Evolutionary conservation across 2,888 invertebrate genomes (phyloP).

Genomic region (Falcaria lacertinaria): DNA sequence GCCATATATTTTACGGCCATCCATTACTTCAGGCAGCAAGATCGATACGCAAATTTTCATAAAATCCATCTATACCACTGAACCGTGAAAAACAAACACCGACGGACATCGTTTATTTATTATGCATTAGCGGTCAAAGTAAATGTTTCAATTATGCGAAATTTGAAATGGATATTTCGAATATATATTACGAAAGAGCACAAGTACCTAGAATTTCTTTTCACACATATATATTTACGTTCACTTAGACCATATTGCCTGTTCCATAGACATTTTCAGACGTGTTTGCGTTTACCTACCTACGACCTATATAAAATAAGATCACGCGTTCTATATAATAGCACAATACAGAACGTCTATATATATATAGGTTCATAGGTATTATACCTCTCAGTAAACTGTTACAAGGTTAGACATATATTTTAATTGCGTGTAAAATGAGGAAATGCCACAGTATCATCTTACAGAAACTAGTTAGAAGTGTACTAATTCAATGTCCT

Average conservation of each 20-base stretch:
- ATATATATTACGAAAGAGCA: background rate
- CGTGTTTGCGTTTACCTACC: no score
- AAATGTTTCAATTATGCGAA: background rate
- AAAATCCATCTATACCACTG: background rate
- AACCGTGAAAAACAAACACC: background rate
- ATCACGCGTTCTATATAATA: no score
- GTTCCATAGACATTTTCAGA: background rate
- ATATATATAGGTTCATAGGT: background rate
- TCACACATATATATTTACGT: background rate
- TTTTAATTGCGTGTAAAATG: background rate
- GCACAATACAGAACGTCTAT: no score
- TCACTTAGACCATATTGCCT: background rate
- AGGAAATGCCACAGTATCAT: conserved; percentile 1
- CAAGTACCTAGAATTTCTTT: background rate
- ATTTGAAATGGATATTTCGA: background rate
- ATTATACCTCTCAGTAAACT: background rate
- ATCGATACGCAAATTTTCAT: background rate
- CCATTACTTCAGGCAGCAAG: background rate
- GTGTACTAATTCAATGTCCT: background rate
- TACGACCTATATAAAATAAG: no score
- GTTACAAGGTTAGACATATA: background rate
- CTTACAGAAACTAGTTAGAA: conserved; percentile 1
- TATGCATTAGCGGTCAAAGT: background rate
- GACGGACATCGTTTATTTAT: background rate
- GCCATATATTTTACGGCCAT: background rate